phyloP scores from a whole-genome alignment of 2,888 invertebrate species.

The Erebia palarica region DNA sequence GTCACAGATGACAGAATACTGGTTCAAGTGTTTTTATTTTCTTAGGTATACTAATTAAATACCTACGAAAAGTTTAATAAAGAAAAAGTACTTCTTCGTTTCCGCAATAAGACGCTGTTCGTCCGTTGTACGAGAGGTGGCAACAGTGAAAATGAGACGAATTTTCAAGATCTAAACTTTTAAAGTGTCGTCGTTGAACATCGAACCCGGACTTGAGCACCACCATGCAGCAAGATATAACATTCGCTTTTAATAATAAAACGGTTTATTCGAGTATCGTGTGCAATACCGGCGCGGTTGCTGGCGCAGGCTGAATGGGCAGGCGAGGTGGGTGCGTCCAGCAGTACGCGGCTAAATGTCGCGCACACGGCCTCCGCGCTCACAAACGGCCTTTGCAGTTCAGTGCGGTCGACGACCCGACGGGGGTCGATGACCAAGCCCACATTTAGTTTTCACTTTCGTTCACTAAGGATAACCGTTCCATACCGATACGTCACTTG shows the following conservation, averaged over 20 bases:
- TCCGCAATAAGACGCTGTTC: too few species aligned
- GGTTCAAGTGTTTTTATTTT: too few species aligned
- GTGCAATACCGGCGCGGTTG: constrained; percentile 59
- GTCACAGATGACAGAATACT: too few species aligned
- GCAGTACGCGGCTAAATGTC: constrained; percentile 66
- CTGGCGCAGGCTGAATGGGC: constrained; percentile 44
- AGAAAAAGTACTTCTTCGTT: too few species aligned
- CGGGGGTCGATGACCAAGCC: constrained; percentile 73
- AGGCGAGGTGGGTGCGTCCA: constrained; percentile 57
- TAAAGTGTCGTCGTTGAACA: background rate
- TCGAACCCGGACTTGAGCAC: background rate
- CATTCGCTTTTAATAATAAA: constrained; percentile 37
- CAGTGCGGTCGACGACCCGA: constrained; percentile 78
- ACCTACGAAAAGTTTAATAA: too few species aligned
- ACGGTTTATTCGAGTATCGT: constrained; percentile 35
- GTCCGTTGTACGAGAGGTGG: too few species aligned
- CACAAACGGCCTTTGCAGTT: constrained; percentile 82
- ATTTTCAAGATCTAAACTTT: background rate
- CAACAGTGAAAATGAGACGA: background rate
- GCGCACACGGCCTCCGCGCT: constrained; percentile 77
- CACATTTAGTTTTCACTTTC: constrained; percentile 82
- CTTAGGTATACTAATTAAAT: too few species aligned
- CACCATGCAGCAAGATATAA: constrained; percentile 13
- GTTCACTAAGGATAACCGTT: constrained; percentile 82
- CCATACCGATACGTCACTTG: constrained; percentile 54